Conservation (phyloP, 2,113 vertebrate genomes). For the Channa argus region DNA sequence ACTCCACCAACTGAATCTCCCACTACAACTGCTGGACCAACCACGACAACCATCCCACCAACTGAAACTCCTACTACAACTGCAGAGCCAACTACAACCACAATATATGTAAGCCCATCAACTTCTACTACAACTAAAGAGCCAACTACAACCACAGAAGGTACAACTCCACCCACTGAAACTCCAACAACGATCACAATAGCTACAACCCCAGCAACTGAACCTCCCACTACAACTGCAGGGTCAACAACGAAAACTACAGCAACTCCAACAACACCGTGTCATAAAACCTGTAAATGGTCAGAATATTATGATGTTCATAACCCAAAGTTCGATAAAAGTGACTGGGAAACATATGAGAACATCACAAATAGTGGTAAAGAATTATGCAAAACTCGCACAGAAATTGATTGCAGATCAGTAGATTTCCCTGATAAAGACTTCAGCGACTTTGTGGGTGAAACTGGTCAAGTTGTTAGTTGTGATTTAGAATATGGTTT, state of each 20-base stretch:
- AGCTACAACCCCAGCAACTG: too few relatives aligned
- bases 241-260: too few relatives aligned
- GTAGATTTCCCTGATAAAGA: neutral
- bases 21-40: neutral
- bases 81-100: neutral
- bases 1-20: neutral
- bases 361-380: slow-evolving; percentile 56
- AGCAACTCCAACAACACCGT: neutral
- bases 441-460: slow-evolving; percentile 8
- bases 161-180: neutral
- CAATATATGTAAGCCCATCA: neutral
- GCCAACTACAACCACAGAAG: neutral
- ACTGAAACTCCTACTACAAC: neutral
- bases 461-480: slow-evolving; percentile 32
- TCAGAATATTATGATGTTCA: slow-evolving; percentile 68
- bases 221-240: neutral
- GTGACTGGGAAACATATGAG: slow-evolving; percentile 72
- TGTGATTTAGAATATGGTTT: slow-evolving; percentile 44
- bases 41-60: neutral
- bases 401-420: slow-evolving; percentile 40
- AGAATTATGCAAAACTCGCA: slow-evolving; percentile 15
- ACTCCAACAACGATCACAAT: too few relatives aligned
- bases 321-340: neutral
- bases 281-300: slow-evolving; percentile 50
- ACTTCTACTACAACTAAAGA: neutral